These are phyloP conservation scores for Lamprotornis superbus DNA, from an alignment of 2,113 vertebrate genomes.

Conservation along the genomic window DNA sequence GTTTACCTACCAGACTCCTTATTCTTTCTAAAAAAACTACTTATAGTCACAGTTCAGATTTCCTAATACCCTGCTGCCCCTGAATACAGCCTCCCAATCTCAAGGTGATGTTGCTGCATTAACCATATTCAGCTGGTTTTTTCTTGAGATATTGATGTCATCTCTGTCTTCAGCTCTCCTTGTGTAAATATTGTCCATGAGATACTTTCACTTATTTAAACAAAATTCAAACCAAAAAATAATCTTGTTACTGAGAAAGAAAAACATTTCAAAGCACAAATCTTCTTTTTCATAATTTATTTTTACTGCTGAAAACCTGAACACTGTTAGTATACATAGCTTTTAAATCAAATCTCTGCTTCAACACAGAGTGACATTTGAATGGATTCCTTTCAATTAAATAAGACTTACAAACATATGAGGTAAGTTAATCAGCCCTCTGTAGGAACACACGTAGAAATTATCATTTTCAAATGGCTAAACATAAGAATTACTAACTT, in stretches of 20 bases:
- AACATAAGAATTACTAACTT: background rate
- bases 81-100: background rate
- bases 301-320: background rate
- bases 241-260: background rate
- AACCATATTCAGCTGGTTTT: background rate
- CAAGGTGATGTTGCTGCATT: background rate
- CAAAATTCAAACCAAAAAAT: background rate
- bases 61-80: background rate
- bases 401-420: background rate
- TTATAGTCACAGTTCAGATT: slow-evolving; percentile 6
- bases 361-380: background rate
- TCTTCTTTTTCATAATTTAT: background rate
- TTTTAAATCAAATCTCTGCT: background rate
- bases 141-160: background rate
- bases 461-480: background rate
- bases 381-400: background rate
- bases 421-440: background rate
- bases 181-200: background rate
- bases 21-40: slow-evolving; percentile 24
- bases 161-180: background rate
- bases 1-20: background rate
- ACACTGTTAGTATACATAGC: background rate
- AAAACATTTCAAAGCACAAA: background rate
- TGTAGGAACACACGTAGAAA: background rate
- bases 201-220: background rate